Base-by-base conservation (phyloP, 2,113 vertebrate species). In the Ammodytes dubius region DNA sequence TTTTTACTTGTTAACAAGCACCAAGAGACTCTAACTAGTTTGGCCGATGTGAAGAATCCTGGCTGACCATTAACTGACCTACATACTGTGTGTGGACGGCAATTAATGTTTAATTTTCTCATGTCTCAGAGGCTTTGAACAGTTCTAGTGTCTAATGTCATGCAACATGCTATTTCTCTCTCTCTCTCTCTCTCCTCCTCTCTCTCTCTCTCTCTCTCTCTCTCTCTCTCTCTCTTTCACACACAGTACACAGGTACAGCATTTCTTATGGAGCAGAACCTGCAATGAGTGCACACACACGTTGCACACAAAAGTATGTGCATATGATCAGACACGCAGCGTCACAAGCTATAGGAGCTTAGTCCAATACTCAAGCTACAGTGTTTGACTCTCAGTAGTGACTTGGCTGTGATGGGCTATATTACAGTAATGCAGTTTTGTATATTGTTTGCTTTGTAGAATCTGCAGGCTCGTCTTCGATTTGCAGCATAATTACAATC, bases 81-180 rank as follows among this genome's bases (percentile, higher is more conserved):
- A 65, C 61, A 61, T 27, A 85, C 58, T 42, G n/a, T 78, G 72
- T 27, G 27, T 27, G 49, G 66, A 37, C 53, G 47, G 46, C 70
- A 89, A 83, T 83, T 42, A 77, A 85, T 75, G 67, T 85, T 77
- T 70, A 64, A 84, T 86, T 72, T 66, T 79, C 15, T 77, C 47
- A 14, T 35, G 60, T 81, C 77, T 78, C 80, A 45, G 45, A 45
- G 58, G 78, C 81, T 82, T 68, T 60, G 43, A 77, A 79, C 58
- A 61, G 57, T 67, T 86, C 27, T 27, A 27, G 70, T 67, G 45
- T 77, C 19, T 82, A 79, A 84, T 88, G 83, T 76, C 52, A 76
- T 70, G 53, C 57, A 39, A 42, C 68, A 60, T 35, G 58, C 27
- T 27, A 27, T 27, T 27, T 27, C 1, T 27, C 27, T 27, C 27